Evolutionary conservation across 2,797 vertebrate species (phyloP).

Genomic region (Chrysocyon brachyurus): DNA sequence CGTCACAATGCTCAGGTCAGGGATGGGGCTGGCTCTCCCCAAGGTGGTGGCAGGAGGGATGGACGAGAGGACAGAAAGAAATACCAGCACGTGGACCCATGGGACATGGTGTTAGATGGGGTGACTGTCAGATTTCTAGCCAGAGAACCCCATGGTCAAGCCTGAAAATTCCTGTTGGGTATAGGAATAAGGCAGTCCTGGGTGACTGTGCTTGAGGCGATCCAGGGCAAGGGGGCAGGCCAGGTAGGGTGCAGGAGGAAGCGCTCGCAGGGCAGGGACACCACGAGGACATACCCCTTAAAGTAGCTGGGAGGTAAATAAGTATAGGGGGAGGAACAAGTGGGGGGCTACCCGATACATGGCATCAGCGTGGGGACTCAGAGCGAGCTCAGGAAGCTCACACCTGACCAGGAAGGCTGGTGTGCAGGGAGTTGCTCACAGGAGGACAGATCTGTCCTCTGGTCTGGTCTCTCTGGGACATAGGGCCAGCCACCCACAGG

Average conservation of each 20-base stretch:
- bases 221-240: not conserved
- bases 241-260: not conserved
- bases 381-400: not conserved
- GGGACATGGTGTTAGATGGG: not conserved
- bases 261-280: not conserved
- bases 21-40: not conserved
- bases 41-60: not conserved
- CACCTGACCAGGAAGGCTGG: not conserved
- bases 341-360: not conserved
- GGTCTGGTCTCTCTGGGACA: not conserved
- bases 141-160: not conserved
- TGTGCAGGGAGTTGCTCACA: not conserved
- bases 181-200: not conserved
- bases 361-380: not conserved
- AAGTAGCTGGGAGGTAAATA: not conserved
- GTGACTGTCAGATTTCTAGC: not conserved
- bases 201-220: not conserved
- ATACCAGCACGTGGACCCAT: not conserved
- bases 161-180: not conserved
- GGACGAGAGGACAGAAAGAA: not conserved
- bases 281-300: not conserved
- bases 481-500: not conserved
- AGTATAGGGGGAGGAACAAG: not conserved
- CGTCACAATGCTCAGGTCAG: not conserved
- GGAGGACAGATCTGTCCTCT: not conserved